Evolutionary conservation across 2,888 invertebrate genomes (phyloP).

Genomic region (Galeruca laticollis): DNA sequence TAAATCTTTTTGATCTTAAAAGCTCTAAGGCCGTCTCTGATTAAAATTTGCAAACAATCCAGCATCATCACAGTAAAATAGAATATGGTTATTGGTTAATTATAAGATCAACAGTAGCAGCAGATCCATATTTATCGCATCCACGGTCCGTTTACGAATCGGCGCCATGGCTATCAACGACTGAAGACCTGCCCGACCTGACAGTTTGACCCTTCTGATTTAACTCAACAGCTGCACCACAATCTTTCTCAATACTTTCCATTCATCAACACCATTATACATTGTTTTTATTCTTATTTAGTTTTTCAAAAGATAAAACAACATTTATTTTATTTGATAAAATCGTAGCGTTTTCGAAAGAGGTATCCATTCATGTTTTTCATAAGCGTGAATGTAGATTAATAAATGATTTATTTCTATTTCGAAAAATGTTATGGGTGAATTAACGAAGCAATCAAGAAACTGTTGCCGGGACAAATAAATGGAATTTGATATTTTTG

Average conservation of each 20-base stretch:
- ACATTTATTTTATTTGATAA: slow-evolving; percentile 1
- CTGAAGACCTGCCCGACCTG: slow-evolving; percentile 51
- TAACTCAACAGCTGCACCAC: slow-evolving; percentile 51
- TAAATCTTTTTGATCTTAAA: too few species aligned
- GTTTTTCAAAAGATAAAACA: slow-evolving; percentile 39
- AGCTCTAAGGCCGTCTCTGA: slow-evolving; percentile 21
- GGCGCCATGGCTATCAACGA: slow-evolving; percentile 54
- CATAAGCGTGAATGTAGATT: neutral
- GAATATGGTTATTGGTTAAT: slow-evolving; percentile 43
- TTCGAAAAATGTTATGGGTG: neutral
- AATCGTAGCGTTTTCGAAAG: neutral
- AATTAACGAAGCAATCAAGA: too few species aligned
- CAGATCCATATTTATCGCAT: slow-evolving; percentile 49
- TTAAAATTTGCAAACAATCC: slow-evolving; percentile 37
- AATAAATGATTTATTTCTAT: neutral
- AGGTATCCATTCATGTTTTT: neutral
- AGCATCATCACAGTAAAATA: slow-evolving; percentile 22
- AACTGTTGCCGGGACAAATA: too few species aligned
- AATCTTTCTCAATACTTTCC: slow-evolving; percentile 44
- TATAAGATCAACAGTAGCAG: slow-evolving; percentile 42
- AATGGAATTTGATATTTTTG: too few species aligned
- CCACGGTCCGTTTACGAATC: slow-evolving; percentile 55
- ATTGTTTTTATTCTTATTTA: slow-evolving; percentile 15
- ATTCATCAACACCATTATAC: slow-evolving; percentile 39
- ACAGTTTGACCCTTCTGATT: slow-evolving; percentile 47